Conservation (phyloP, 2,797 vertebrate species). For the Pantherophis vulpinus region DNA sequence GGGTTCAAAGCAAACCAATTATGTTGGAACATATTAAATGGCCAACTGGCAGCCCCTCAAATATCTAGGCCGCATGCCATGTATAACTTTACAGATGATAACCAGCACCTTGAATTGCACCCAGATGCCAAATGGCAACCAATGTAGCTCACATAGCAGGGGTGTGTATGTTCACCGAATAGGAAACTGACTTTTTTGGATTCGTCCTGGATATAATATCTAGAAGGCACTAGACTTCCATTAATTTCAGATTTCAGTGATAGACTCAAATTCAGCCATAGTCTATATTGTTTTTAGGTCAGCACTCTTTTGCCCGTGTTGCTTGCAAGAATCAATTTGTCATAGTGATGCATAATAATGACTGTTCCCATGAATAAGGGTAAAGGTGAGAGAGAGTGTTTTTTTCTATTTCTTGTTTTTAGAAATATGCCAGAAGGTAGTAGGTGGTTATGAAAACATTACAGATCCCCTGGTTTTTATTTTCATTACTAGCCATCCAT, state of each 20-base stretch:
- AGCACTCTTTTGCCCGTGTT: neutral
- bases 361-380: conserved; percentile 13
- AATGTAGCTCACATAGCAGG: neutral
- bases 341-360: conserved; percentile 15
- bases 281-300: neutral
- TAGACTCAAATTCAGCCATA: neutral
- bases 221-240: neutral
- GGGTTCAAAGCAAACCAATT: neutral
- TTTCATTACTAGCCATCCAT: conserved; percentile 11
- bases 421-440: conserved; percentile 2
- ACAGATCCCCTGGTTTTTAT: conserved; percentile 12
- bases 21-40: neutral
- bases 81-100: neutral
- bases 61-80: neutral
- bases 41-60: neutral
- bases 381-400: conserved; percentile 20
- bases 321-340: conserved; percentile 19
- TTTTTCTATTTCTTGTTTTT: conserved; percentile 24
- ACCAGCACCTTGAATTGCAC: neutral
- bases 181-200: neutral
- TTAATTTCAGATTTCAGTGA: conserved; percentile 5
- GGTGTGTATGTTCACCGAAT: neutral
- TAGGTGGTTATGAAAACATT: neutral
- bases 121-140: neutral
- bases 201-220: neutral